Base-by-base conservation (phyloP, 2,888 invertebrate species). In the Drosophila gaucha region DNA sequence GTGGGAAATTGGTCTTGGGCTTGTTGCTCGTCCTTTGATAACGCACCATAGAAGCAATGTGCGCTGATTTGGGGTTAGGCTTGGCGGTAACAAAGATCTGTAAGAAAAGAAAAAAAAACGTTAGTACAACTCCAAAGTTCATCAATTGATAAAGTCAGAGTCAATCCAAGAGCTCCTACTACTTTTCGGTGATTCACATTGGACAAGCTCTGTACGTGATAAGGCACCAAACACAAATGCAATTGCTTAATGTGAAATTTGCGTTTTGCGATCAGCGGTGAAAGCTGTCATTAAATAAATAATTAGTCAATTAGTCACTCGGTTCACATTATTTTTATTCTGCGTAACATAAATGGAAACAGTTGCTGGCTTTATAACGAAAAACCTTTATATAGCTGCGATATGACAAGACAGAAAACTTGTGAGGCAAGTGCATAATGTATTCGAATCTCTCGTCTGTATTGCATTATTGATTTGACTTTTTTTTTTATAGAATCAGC, bases 1-100 rank as follows among this genome's bases (percentile, higher is more conserved):
- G 3, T 20, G 33, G 2, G 2, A 28, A 12, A 10, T 12, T 38
- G 55, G 18, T 52, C 35, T 55, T 79, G 36, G 35, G 26, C 59
- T 80, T 89, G 41, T 80, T 89, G 41, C 68, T 72, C 10, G 36
- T 0, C 55, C 80, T 90, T 64, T 91, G 91, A 1, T n/a, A 10
- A 28, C 75, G 78, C 18, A 91, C 88, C 90, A 91, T 86, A 72
- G 87, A 88, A 49, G 73, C 75, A 47, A 91, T 91, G 58, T 91
- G 91, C 14, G 77, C 89, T 14, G 91, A 83, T 56, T 88, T 90
- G 28, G 72, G 69, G 65, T 75, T 90, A 60, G 68, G 82, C 59
- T 85, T 89, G 39, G 89, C 90, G 30, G 75, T 68, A 56, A 90
- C 85, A 74, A 80, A 73, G 56, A 78, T 63, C 90, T 90, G 68